Base-by-base conservation (phyloP, 2,113 vertebrate genomes). In the Turnix velox region DNA sequence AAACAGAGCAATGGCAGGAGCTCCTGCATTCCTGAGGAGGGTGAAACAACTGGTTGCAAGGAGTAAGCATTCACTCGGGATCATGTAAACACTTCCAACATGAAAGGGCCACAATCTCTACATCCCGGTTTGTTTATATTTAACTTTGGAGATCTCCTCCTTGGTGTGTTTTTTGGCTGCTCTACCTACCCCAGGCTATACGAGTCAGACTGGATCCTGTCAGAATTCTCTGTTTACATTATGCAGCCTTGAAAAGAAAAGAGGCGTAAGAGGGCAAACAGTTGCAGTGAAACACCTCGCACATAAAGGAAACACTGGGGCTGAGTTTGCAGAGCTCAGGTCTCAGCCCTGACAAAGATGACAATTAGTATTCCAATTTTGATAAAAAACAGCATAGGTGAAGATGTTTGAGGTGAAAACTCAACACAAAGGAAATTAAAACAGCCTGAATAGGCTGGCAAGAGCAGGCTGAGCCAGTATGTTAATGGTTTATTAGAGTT, bases 41-140 rank as follows among this genome's bases (percentile, higher is more conserved):
- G 85, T 88, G 93, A 95, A 95, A 93, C 79, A 81, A 91, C 87
- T 75, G 71, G 76, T 87, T 83, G 39, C 23, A 45, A 52, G 59
- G 57, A 88, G 37, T 30, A 59, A 73, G 69, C 14, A 9, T 82
- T 89, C 54, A 45, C 76, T 54, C 62, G 75, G 69, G 66, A 91
- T 94, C 82, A 46, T 62, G 49, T 31, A 85, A 94, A 83, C 81
- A 66, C 63, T 87, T 57, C 51, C 46, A 69, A 68, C 88, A 90
- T 90, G 63, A 94, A 94, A 94, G 68, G 59, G 25, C 45, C 79
- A 61, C 81, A 79, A n/a, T 63, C 93, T 88, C 68, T 79, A 72
- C 40, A 75, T 82, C 54, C 42, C 73, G 6, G 43, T 81, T 88
- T 94, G 90, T 86, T 93, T 95, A 76, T 63, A 74, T 76, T 92